A percentile compares a stretch with the other conserved stretches of the same genome.
These are phyloP conservation scores for Drosophila infuscata DNA, from an alignment of 2,888 invertebrate genomes.

Conservation along the genomic window DNA sequence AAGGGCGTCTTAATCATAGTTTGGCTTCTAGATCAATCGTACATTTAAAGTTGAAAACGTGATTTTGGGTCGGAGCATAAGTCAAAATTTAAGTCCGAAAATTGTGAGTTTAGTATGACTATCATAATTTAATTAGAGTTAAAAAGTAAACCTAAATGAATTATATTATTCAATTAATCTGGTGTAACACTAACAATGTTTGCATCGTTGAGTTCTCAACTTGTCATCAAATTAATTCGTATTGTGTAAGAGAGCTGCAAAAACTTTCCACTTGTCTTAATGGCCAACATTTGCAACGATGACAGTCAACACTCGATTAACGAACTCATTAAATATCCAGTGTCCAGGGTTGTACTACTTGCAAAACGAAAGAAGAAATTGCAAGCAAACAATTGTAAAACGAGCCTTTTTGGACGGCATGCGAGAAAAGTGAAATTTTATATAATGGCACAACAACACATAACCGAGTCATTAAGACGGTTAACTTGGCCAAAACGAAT, in stretches of 20 bases:
- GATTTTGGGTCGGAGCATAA: too few relatives aligned
- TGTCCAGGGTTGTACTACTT: slow-evolving; percentile 16
- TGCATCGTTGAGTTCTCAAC: neutral
- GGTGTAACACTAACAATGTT: neutral
- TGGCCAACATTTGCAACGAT: slow-evolving; percentile 49
- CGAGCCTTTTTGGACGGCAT: slow-evolving; percentile 55
- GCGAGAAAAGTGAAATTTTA: slow-evolving; percentile 77
- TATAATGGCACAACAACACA: slow-evolving; percentile 65
- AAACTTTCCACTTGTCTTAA: slow-evolving; percentile 47
- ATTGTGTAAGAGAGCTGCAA: slow-evolving; percentile 38
- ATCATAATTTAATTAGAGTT: too few relatives aligned
- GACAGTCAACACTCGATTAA: slow-evolving; percentile 42
- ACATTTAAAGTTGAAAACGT: too few relatives aligned
- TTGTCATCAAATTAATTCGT: slow-evolving; percentile 1
- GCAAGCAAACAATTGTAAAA: slow-evolving; percentile 33
- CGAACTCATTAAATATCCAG: slow-evolving; percentile 39
- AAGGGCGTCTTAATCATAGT: too few relatives aligned
- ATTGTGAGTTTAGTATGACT: too few relatives aligned
- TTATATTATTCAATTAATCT: too few relatives aligned
- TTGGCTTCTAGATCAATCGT: too few relatives aligned
- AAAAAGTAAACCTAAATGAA: too few relatives aligned
- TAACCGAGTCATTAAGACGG: slow-evolving; percentile 79
- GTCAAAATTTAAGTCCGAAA: too few relatives aligned
- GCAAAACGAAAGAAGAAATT: slow-evolving; percentile 37
- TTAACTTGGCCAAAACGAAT: slow-evolving; percentile 61